A percentile compares a stretch with the other conserved stretches of the same genome.
Conservation (phyloP, 2,113 vertebrate species). For the Theropithecus gelada region DNA sequence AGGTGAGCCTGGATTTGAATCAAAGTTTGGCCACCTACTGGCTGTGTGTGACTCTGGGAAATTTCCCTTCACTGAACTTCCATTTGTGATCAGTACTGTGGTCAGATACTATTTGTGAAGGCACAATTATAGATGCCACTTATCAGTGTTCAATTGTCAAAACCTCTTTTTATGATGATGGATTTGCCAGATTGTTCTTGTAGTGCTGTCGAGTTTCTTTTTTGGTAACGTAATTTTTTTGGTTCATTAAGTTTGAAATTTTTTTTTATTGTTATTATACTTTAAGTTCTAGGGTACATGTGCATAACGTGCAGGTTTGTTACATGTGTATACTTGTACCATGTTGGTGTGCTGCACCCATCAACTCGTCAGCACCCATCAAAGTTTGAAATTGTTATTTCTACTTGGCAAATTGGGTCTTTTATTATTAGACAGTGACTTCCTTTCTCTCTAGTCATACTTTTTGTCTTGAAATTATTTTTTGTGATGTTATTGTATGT, state of each 20-base stretch:
- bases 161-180: neutral
- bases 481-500: neutral
- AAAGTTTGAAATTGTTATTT: neutral
- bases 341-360: no score
- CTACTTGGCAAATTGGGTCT: neutral
- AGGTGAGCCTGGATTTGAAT: neutral
- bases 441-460: neutral
- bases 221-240: neutral
- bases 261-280: no score
- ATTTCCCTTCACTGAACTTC: neutral
- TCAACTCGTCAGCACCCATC: no score
- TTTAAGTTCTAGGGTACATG: no score
- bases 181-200: neutral
- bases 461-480: slow-evolving; percentile 20
- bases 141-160: neutral
- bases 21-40: neutral
- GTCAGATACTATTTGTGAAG: neutral
- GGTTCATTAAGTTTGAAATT: neutral
- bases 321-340: no score
- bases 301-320: no score
- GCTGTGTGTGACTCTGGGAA: neutral
- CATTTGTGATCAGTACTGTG: neutral
- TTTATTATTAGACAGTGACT: neutral
- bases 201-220: neutral
- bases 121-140: neutral